Conservation (phyloP, 1,140 invertebrate genomes). For the Rhynchophorus ferrugineus region DNA sequence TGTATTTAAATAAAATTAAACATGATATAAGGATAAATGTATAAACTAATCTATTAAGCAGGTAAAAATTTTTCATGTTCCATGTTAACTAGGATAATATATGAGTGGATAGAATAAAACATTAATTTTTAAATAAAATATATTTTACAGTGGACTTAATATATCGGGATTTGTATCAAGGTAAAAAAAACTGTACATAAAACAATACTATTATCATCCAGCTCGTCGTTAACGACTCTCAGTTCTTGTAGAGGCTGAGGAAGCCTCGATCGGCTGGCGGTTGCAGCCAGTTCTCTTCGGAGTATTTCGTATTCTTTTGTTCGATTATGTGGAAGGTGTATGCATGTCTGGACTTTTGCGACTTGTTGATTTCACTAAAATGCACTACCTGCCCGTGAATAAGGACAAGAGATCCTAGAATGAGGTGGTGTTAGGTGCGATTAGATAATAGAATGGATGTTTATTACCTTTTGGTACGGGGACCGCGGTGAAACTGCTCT, state of each 20-base stretch:
- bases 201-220: not conserved
- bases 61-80: no score
- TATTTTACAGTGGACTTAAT: no score
- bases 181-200: not conserved
- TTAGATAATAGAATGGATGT: conserved; percentile 9
- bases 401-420: conserved; percentile 74
- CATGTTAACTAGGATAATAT: no score
- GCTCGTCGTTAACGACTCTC: not conserved
- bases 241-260: conserved; percentile 52
- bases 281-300: conserved; percentile 82
- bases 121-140: no score
- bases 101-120: no score
- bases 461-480: conserved; percentile 77
- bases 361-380: conserved; percentile 80
- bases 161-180: not conserved
- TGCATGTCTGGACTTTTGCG: conserved; percentile 74
- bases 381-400: conserved; percentile 93
- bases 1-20: no score
- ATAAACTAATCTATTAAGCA: no score
- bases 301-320: conserved; percentile 64
- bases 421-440: no score
- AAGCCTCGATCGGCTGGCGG: conserved; percentile 48
- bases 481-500: conserved; percentile 68
- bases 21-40: no score
- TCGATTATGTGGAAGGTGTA: conserved; percentile 96